Base-by-base conservation (phyloP, 2,888 invertebrate genomes). In the Abrostola tripartita region DNA sequence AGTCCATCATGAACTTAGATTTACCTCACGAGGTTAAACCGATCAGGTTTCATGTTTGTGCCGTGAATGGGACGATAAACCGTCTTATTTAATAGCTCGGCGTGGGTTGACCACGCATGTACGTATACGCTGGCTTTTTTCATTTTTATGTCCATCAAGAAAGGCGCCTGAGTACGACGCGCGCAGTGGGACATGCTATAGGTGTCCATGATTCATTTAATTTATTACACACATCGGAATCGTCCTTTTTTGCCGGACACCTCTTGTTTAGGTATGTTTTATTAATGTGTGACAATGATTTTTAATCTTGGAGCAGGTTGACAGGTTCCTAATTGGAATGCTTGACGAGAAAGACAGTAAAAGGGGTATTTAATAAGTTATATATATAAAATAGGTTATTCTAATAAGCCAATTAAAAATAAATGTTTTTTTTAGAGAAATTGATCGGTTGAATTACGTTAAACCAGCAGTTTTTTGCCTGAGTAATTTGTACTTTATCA, bases 31-130 rank as follows among this genome's bases (percentile, higher is more conserved):
- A 89, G 87, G 86, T 90, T 86, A 87, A 84, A 82, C 77, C 81
- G 82, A 82, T 87, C 83, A 83, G 74, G 86, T 88, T 83, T 90
- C 88, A 82, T 83, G 89, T 90, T 89, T 87, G 88, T 79, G 68
- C 81, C 81, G 87, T 90, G 90, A 92, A 92, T 91, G 90, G 84
- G 86, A 83, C 89, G 83, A 93, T 94, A 94, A 93, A 93, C 86
- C 83, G 85, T 82, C 84, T 81, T 82, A 87, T 85, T 90, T 92
- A 91, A 92, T 90, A 87, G 88, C 84, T 68, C 65, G 58, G 87
- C 86, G 92, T 92, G 90, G 92, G 92, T 76, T 78, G 88, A 74
- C 80, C 80, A 82, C 76, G 81, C 78, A 84, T 81, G 83, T 65
- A 65, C 49, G 69, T 67, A 69, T 84, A 82, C 81, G 67, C 62